Percentiles rank a stretch among this genome's conserved stretches.
phyloP scores from a whole-genome alignment of 2,888 invertebrate genomes.

The Lochmaea crataegi region DNA sequence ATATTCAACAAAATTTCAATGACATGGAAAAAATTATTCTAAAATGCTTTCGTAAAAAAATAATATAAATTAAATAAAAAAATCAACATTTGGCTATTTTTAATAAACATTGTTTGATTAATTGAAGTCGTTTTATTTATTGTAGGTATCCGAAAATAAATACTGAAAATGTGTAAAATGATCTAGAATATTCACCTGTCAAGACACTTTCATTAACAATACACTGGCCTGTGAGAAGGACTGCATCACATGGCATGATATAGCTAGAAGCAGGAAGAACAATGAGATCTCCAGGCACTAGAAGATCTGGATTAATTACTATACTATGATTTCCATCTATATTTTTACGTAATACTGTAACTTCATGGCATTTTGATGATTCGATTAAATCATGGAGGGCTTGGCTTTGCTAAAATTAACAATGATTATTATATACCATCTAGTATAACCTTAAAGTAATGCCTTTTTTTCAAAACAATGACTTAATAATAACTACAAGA shows the following conservation, averaged over 20 bases:
- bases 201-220: conserved; percentile 96
- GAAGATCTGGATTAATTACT: conserved; percentile 69
- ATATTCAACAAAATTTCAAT: too few relatives aligned
- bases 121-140: not conserved
- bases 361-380: conserved; percentile 69
- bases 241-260: conserved; percentile 85
- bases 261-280: conserved; percentile 84
- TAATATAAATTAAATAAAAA: too few relatives aligned
- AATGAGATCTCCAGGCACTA: conserved; percentile 90
- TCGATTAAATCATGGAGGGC: conserved; percentile 77
- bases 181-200: conserved; percentile 73
- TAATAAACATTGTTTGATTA: too few relatives aligned
- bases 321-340: conserved; percentile 64
- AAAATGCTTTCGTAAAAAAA: too few relatives aligned
- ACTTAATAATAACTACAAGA: too few relatives aligned
- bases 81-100: too few relatives aligned
- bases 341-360: conserved; percentile 71
- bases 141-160: too few relatives aligned
- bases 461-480: too few relatives aligned
- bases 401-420: conserved; percentile 73
- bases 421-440: not conserved
- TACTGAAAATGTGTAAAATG: conserved; percentile 3
- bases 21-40: too few relatives aligned
- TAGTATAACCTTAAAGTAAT: too few relatives aligned
- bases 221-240: conserved; percentile 86